Percentiles rank a stretch among this genome's conserved stretches.
Evolutionary conservation across 2,888 invertebrate species (phyloP).

Genomic region (Megalurothrips usitatus): DNA sequence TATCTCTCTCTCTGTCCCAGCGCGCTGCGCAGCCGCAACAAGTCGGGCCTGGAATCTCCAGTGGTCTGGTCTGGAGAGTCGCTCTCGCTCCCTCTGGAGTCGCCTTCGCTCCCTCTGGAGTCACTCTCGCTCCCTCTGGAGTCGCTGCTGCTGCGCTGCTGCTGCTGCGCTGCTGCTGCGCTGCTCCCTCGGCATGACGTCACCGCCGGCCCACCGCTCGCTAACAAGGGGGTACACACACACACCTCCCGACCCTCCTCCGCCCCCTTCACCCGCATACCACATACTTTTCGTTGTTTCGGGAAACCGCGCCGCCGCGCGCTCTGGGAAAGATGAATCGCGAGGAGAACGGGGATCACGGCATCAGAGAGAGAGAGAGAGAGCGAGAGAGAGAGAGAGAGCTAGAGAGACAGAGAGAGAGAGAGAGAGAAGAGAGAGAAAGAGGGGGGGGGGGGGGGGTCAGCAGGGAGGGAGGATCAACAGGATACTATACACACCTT

Average conservation of each 20-base stretch:
- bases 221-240: neutral
- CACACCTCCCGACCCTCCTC: neutral
- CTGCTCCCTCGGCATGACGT: neutral
- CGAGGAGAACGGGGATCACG: neutral
- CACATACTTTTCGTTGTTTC: conserved; percentile 2
- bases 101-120: too few relatives aligned
- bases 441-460: neutral
- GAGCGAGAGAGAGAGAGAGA: neutral
- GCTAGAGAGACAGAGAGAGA: neutral
- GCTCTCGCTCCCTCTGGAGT: too few relatives aligned
- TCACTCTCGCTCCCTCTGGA: too few relatives aligned
- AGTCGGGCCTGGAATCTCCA: too few relatives aligned
- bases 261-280: neutral
- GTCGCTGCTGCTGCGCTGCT: too few relatives aligned
- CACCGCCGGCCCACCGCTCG: neutral
- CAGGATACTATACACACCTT: too few relatives aligned
- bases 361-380: neutral
- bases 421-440: neutral
- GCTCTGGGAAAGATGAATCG: too few relatives aligned
- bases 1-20: neutral
- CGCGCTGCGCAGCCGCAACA: neutral
- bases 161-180: too few relatives aligned
- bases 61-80: too few relatives aligned
- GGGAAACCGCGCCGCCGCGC: too few relatives aligned
- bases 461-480: too few relatives aligned